Evolutionary conservation across 2,113 vertebrate species (phyloP), one percentile per base, ranked within the genome.

Genomic region (Lampris megalopsis): DNA sequence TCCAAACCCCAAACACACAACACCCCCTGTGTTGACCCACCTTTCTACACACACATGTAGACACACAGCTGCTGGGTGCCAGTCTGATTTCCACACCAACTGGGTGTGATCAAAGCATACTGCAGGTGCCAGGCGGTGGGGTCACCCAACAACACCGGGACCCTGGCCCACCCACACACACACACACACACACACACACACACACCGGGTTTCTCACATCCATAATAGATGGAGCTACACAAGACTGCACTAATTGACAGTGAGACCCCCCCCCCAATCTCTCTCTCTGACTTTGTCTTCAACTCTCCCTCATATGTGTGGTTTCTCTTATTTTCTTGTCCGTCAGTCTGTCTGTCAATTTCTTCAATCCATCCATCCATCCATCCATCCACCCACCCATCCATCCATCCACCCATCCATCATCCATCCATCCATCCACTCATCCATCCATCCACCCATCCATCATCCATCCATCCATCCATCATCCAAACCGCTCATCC

Each of bases 211-310:
- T 95, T 95, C 93, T 87, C 84, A 86, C 89, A 92, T 96, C 92
- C 95, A 96, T 95, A 95, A 96, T 96, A 94, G 92, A 96, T 96
- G 94, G 95, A 94, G 10, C 94, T 95, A 96, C 96, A 95, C 94
- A 96, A 92, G n/a, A 93, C 95, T 93, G 90, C 95, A 94, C 94
- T 96, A 96, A 96, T 96, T 95, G 95, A 91, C 92, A 92, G 91
- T 45, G 83, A 94, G 93, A 85, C 49, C 4, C 88, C 88, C 86
- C 93, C 36, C 43, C 9, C 47, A 9, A 24, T 37, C 47, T 24
- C 24, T 24, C 24, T 24, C 24, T 24, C 24, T 24, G 24, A 24
- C 24, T 24, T 24, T 24, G 6, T 67, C 24, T 24, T 24, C 24
- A 24, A 24, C 24, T 24, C 24, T 24, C 24, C 24, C 24, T 24